Percentiles rank a stretch among this genome's conserved stretches.
Evolutionary conservation across 2,888 invertebrate genomes (phyloP).

Genomic region (Esperia sulphurella): DNA sequence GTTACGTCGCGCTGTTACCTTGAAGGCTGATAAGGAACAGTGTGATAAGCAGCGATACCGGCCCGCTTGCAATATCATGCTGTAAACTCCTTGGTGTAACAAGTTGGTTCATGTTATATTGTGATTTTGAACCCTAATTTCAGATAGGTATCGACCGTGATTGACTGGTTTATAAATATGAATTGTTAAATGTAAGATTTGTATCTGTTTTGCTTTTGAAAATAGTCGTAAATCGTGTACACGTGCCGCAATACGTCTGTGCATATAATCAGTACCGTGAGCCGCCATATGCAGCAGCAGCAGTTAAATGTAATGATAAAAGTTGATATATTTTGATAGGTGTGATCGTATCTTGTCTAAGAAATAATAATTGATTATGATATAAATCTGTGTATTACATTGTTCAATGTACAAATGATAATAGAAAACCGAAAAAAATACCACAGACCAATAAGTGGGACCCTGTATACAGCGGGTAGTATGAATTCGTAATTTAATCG

Average conservation of each 20-base stretch:
- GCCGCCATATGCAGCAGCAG: no score
- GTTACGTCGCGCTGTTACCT: conserved; percentile 70
- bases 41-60: conserved; percentile 48
- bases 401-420: no score
- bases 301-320: no score
- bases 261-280: no score
- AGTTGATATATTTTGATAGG: no score
- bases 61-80: neutral
- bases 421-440: neutral
- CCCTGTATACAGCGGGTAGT: neutral
- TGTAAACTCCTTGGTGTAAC: neutral
- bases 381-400: no score
- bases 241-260: no score
- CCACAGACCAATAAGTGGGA: neutral
- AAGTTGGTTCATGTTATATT: neutral
- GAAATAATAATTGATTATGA: no score
- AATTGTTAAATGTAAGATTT: neutral
- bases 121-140: neutral
- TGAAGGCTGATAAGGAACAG: conserved; percentile 61
- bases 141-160: neutral
- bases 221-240: neutral
- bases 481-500: conserved; percentile 6
- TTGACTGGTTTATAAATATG: neutral
- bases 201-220: no score
- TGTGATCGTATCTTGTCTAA: no score